Evolutionary conservation across 2,888 invertebrate species (phyloP).

Genomic region (Mythimna pallens): DNA sequence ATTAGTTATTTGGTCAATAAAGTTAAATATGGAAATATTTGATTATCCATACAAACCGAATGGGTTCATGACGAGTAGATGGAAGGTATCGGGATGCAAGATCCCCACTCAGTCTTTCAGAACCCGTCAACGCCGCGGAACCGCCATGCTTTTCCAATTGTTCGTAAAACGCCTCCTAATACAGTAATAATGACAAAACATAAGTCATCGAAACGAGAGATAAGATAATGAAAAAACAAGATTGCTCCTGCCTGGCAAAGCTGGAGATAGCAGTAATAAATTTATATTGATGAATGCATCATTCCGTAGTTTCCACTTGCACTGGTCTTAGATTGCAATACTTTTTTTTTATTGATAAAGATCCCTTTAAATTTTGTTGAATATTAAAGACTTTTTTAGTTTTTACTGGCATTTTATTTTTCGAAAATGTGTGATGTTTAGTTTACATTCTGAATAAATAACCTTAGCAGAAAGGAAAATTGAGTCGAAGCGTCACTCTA

Average conservation of each 20-base stretch:
- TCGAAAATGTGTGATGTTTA: neutral
- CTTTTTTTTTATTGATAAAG: neutral
- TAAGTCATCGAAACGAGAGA: neutral
- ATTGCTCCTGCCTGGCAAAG: neutral
- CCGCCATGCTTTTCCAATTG: slow-evolving; percentile 95
- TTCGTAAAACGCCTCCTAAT: slow-evolving; percentile 97
- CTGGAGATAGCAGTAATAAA: too few relatives aligned
- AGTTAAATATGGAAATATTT: neutral
- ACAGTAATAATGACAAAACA: slow-evolving; percentile 11
- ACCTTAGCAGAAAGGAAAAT: too few relatives aligned
- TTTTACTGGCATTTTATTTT: neutral
- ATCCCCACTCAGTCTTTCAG: slow-evolving; percentile 82
- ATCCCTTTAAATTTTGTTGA: neutral
- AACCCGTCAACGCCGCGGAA: slow-evolving; percentile 90
- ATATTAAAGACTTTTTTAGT: too few relatives aligned
- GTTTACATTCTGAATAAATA: too few relatives aligned
- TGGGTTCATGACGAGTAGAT: slow-evolving; percentile 81
- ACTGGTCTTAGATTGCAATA: neutral
- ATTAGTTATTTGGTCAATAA: neutral
- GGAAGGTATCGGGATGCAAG: slow-evolving; percentile 80
- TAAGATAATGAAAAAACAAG: neutral
- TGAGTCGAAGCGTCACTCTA: too few relatives aligned
- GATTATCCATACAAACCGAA: slow-evolving; percentile 71
- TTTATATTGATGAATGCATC: too few relatives aligned
- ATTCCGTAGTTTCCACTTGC: neutral